Evolutionary conservation across 2,888 invertebrate species (phyloP), one percentile per base, ranked within the genome.

Genomic region (Sacculina carcini): DNA sequence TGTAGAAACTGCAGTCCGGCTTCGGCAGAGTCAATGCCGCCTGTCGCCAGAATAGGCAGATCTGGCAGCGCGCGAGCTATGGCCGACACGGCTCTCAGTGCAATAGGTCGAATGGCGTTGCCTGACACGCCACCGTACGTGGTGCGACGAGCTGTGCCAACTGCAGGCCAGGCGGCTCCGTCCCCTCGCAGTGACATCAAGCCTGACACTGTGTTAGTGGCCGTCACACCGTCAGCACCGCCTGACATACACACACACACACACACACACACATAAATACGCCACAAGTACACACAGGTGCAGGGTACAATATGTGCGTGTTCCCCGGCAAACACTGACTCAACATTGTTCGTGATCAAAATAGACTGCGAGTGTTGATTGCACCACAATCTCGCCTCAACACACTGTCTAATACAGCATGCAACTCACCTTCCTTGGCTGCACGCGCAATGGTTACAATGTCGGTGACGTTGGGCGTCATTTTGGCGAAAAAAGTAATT

Each of bases 381-480:
- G n/a, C n/a, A n/a, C n/a, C n/a, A n/a, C n/a, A n/a, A n/a, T n/a
- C n/a, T n/a, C n/a, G n/a, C n/a, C n/a, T n/a, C n/a, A n/a, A n/a
- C n/a, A n/a, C n/a, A n/a, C n/a, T n/a, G n/a, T n/a, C n/a, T n/a
- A n/a, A n/a, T n/a, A n/a, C n/a, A n/a, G 10, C 12, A 19, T 24
- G 9, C 21, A 19, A 34, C 50, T 38, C 65, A 78, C 84, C 87
- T 69, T 81, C 78, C 60, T 85, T 67, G 0, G 96, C 96, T 3
- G 96, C 96, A 59, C 63, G 67, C 0, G 96, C 96, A 57, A 98
- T 87, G 34, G 70, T 69, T 0, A 82, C 78, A 49, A 98, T 85
- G 57, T 90, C 82, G 0, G 96, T 96, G 26, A 96, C 90, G 64
- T 98, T 98, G 0, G 96, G 96, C 0, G 98, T 98, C 52, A 98